These are phyloP conservation scores for Hippocampus guttulatus DNA, from an alignment of 2,113 vertebrate genomes.

Conservation along the genomic window DNA sequence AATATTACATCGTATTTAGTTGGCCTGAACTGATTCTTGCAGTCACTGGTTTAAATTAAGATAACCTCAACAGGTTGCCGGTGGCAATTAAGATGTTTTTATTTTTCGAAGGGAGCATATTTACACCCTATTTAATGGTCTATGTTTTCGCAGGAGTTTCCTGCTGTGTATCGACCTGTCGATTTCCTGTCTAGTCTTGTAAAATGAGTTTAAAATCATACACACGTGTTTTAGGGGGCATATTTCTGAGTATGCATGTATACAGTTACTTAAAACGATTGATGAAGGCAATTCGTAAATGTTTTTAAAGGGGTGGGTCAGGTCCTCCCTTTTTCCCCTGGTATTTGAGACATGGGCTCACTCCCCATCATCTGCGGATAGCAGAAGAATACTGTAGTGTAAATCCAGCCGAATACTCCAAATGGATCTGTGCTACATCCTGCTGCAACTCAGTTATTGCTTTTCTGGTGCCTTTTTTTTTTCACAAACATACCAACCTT, in stretches of 20 bases:
- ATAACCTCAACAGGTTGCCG: too few species aligned
- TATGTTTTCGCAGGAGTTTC: too few species aligned
- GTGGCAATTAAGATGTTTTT: too few species aligned
- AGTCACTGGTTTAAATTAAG: too few species aligned
- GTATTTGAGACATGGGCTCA: neutral
- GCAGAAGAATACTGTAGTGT: neutral
- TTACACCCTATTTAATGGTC: too few species aligned
- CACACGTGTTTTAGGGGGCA: neutral
- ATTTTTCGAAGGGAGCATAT: too few species aligned
- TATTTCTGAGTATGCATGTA: neutral
- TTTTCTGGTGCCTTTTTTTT: conserved; percentile 30
- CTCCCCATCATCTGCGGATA: neutral
- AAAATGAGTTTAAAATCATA: neutral
- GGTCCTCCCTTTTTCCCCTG: neutral
- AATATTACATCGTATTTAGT: neutral
- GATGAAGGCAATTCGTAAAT: neutral
- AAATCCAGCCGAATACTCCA: conserved; percentile 20
- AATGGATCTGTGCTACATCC: conserved; percentile 26
- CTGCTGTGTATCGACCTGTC: too few species aligned
- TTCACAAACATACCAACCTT: conserved; percentile 25
- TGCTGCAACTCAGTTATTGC: conserved; percentile 17
- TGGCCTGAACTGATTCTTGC: neutral
- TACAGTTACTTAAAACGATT: too few species aligned
- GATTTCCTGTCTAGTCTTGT: neutral
- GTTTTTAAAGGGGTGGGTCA: neutral